phyloP scores from a whole-genome alignment of 2,797 vertebrate genomes.

The Rhabdomys pumilio region DNA sequence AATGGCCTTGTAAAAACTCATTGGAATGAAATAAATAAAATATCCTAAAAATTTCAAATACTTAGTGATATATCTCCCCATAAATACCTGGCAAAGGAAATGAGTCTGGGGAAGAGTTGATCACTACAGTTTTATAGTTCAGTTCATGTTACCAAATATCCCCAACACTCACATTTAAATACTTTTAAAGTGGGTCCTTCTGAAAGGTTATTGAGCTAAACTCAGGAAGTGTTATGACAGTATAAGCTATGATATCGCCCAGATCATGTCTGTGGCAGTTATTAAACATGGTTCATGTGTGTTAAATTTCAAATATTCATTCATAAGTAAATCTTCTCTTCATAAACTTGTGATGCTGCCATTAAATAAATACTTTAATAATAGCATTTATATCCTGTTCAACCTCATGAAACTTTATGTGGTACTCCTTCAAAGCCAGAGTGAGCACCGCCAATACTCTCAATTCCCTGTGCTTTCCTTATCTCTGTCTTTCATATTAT shows the following conservation, averaged over 20 bases:
- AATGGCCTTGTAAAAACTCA: conserved; percentile 9
- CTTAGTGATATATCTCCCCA: not conserved
- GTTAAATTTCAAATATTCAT: conserved; percentile 1
- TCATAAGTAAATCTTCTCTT: not conserved
- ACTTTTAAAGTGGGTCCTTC: not conserved
- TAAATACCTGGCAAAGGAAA: conserved; percentile 6
- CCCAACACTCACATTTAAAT: conserved; percentile 25
- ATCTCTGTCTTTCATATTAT: not conserved
- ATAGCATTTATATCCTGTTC: not conserved
- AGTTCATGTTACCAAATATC: not conserved
- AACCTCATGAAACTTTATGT: not conserved
- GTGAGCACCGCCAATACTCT: not conserved
- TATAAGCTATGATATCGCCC: not conserved
- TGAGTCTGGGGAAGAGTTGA: not conserved
- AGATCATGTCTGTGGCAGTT: not conserved
- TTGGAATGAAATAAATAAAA: conserved; percentile 14
- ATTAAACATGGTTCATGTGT: not conserved
- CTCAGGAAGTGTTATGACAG: not conserved
- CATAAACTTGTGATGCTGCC: not conserved
- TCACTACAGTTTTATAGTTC: not conserved
- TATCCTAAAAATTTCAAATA: conserved; percentile 25
- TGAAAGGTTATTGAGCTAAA: not conserved
- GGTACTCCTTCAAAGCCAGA: not conserved
- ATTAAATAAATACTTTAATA: not conserved
- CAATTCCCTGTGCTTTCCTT: not conserved